Percentiles rank a stretch among this genome's conserved stretches.
Conservation (phyloP, 2,113 vertebrate species). For the Larimichthys crocea region DNA sequence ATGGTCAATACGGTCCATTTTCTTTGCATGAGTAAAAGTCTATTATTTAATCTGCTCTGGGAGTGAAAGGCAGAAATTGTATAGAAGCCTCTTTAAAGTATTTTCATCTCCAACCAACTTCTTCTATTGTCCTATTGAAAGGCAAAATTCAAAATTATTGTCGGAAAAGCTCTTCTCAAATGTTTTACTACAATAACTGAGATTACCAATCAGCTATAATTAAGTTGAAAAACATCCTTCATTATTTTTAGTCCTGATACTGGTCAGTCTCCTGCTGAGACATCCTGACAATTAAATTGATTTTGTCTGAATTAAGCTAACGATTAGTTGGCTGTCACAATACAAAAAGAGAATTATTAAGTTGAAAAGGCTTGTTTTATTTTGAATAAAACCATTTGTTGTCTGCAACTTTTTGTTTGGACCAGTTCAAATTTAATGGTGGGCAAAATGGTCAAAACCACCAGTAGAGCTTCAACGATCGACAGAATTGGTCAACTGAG, state of each 20-base stretch:
- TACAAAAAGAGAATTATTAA: neutral
- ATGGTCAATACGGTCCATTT: neutral
- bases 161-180: neutral
- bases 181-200: neutral
- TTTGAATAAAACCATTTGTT: too few species aligned
- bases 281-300: neutral
- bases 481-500: too few species aligned
- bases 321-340: neutral
- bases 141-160: neutral
- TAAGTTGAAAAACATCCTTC: neutral
- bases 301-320: neutral
- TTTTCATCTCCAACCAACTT: neutral
- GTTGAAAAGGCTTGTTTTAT: neutral
- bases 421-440: too few species aligned
- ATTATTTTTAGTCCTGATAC: neutral
- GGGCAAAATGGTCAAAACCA: too few species aligned
- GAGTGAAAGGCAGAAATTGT: neutral
- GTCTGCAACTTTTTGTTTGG: too few species aligned
- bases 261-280: neutral
- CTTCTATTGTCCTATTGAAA: neutral
- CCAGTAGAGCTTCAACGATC: too few species aligned
- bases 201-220: neutral
- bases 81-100: neutral
- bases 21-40: neutral
- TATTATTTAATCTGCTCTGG: conserved; percentile 6